Conservation (phyloP, 2,113 vertebrate species). For the Podilymbus podiceps region DNA sequence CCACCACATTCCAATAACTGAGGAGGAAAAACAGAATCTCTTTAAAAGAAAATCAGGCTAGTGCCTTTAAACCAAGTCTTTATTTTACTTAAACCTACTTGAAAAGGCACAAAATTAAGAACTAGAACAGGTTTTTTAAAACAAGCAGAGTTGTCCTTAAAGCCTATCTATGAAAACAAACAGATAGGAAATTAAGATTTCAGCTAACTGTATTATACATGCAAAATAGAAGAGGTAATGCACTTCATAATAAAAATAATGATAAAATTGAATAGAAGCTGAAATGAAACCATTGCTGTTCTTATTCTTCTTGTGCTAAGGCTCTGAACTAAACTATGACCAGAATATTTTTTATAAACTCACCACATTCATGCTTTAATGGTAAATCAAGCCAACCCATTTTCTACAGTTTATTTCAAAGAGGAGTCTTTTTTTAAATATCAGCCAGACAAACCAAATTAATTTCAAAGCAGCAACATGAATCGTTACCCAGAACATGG, state of each 20-base stretch:
- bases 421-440: not conserved
- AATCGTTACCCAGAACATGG: rapidly evolving
- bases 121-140: not conserved
- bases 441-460: not conserved
- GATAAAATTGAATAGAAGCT: not conserved
- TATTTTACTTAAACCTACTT: not conserved
- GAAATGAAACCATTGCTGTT: not conserved
- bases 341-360: not conserved
- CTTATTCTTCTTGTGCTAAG: not conserved
- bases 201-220: not conserved
- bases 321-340: not conserved
- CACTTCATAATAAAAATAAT: not conserved
- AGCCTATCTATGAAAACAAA: not conserved
- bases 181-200: not conserved
- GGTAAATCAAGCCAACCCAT: not conserved
- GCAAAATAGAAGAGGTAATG: not conserved
- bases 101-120: conserved; percentile 12
- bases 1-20: conserved; percentile 95
- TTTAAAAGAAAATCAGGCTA: not conserved
- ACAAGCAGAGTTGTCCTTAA: not conserved
- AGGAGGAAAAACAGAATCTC: conserved; percentile 6
- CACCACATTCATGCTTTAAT: not conserved
- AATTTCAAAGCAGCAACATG: not conserved
- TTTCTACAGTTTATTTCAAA: not conserved
- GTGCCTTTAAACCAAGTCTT: not conserved